Conservation (phyloP, 2,888 invertebrate genomes). For the Stratiomys singularior region DNA sequence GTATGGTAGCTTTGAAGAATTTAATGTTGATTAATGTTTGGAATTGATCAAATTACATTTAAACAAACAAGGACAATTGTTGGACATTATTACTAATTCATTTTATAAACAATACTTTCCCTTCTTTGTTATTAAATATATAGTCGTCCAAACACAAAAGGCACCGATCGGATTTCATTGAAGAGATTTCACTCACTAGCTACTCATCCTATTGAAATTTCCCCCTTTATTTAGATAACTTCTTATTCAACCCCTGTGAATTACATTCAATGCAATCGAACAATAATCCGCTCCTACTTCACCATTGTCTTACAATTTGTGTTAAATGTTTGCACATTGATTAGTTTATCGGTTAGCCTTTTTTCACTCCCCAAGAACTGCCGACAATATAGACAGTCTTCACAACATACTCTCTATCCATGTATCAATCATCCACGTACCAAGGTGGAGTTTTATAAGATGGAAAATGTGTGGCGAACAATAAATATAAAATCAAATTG, state of each 20-base stretch:
- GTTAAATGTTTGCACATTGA: constrained; percentile 35
- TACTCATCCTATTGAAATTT: neutral
- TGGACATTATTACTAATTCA: neutral
- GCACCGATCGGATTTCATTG: constrained; percentile 32
- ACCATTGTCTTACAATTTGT: constrained; percentile 45
- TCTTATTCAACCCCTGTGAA: constrained; percentile 3
- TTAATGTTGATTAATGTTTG: too few relatives aligned
- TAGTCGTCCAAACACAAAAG: constrained; percentile 14
- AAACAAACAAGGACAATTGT: too few relatives aligned
- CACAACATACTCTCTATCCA: too few relatives aligned
- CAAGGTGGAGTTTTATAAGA: neutral
- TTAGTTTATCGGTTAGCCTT: constrained; percentile 40
- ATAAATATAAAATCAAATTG: constrained; percentile 22
- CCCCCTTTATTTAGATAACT: constrained; percentile 34
- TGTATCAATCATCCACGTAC: constrained; percentile 2
- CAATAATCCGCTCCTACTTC: constrained; percentile 32
- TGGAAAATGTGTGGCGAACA: constrained; percentile 20
- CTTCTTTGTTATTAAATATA: constrained; percentile 31
- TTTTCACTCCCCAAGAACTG: constrained; percentile 15
- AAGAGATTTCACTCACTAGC: neutral
- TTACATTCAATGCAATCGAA: constrained; percentile 18
- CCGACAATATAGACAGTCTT: neutral
- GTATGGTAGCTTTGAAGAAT: too few relatives aligned
- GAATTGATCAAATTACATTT: too few relatives aligned
- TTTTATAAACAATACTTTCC: constrained; percentile 27